Conservation (phyloP, 2,113 vertebrate genomes). For the Lamprologus sp. region DNA sequence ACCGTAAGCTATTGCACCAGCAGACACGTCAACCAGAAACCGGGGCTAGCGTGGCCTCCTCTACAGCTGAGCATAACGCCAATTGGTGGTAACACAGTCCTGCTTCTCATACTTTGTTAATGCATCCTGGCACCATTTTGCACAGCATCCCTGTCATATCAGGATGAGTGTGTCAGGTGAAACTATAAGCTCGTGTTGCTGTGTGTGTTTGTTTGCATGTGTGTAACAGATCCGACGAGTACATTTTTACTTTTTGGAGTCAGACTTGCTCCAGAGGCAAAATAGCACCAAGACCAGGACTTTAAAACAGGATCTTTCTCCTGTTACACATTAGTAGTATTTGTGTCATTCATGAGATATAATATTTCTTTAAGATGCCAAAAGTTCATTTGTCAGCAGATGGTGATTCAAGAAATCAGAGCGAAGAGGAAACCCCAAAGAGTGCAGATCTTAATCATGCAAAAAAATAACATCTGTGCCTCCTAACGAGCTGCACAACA, state of each 20-base stretch:
- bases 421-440: not conserved
- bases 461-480: not conserved
- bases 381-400: not conserved
- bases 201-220: not conserved
- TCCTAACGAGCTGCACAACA: not conserved
- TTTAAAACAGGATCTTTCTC: not conserved
- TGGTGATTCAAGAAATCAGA: not conserved
- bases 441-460: not conserved
- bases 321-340: not conserved
- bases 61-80: not conserved
- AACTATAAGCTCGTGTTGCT: not conserved
- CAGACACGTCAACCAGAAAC: constrained; percentile 36
- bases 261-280: not conserved
- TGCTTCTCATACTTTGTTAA: constrained; percentile 4
- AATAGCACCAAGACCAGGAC: not conserved
- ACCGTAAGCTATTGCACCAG: constrained; percentile 27
- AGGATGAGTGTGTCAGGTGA: not conserved
- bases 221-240: not conserved
- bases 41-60: not conserved
- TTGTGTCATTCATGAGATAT: not conserved
- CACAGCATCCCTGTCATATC: not conserved
- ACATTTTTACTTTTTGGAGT: not conserved
- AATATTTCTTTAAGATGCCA: not conserved
- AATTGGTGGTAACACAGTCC: constrained; percentile 14
- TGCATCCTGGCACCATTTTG: not conserved